Conservation (phyloP, 1,140 invertebrate species). For the Whitmania pigra region DNA sequence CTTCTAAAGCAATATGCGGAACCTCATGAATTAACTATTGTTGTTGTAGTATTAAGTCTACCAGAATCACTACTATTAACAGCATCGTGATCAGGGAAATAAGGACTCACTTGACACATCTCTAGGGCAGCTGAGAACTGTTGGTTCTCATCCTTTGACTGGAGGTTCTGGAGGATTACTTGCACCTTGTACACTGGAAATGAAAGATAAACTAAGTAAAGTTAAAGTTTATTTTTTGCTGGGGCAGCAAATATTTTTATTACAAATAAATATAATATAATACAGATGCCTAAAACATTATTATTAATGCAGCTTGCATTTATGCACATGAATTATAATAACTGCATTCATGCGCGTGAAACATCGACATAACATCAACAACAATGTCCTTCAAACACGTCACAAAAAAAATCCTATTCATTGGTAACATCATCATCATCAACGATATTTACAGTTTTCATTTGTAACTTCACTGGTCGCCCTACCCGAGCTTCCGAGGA, state of each 20-base stretch:
- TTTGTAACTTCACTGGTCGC: constrained; percentile 13
- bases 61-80: no score
- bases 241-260: neutral
- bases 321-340: no score
- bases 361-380: no score
- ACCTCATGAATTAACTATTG: no score
- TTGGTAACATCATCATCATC: neutral
- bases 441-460: neutral
- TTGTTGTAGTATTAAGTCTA: no score
- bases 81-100: neutral
- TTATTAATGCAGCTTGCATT: no score
- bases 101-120: constrained; percentile 59
- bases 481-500: constrained; percentile 44
- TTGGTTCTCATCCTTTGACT: constrained; percentile 89
- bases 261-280: neutral
- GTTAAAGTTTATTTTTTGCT: neutral
- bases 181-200: constrained; percentile 71
- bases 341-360: no score
- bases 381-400: no score
- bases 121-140: constrained; percentile 93
- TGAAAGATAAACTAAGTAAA: constrained; percentile 37
- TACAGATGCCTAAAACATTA: neutral
- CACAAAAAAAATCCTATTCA: neutral
- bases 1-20: no score
- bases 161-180: constrained; percentile 78